Conservation (phyloP, 1,140 invertebrate genomes). For the Bilobella aurantiaca region DNA sequence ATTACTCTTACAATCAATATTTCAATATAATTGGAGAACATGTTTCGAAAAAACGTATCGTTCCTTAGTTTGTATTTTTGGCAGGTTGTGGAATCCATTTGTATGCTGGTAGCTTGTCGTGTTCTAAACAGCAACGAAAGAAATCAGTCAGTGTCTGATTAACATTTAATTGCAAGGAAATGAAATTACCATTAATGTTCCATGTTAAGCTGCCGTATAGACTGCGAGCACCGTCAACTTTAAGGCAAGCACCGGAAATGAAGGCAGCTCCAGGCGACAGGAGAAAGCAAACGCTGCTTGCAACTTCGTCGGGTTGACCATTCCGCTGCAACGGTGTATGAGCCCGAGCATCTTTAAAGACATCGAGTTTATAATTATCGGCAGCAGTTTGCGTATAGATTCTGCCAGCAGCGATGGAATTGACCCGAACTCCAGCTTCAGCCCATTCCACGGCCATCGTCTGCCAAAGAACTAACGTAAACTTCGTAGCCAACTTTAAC, state of each 20-base stretch:
- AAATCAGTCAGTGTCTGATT: background rate
- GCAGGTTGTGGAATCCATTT: slow-evolving; percentile 31
- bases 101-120: slow-evolving; percentile 27
- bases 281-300: slow-evolving; percentile 44
- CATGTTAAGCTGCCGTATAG: slow-evolving; percentile 20
- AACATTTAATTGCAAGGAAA: slow-evolving; percentile 32
- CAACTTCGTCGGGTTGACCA: slow-evolving; percentile 43
- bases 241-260: slow-evolving; percentile 43
- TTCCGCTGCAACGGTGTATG: slow-evolving; percentile 41
- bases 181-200: too few relatives aligned
- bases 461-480: too few relatives aligned
- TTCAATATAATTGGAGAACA: too few relatives aligned
- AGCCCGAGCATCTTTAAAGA: slow-evolving; percentile 37
- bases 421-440: slow-evolving; percentile 43
- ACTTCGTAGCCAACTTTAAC: too few relatives aligned
- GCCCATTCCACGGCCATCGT: slow-evolving; percentile 47
- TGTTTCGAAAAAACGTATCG: too few relatives aligned
- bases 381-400: slow-evolving; percentile 44
- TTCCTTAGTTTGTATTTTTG: too few relatives aligned
- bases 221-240: slow-evolving; percentile 42
- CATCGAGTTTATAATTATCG: slow-evolving; percentile 41
- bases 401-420: slow-evolving; percentile 39
- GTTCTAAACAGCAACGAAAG: slow-evolving; percentile 20
- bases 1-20: too few relatives aligned
- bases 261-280: slow-evolving; percentile 45